phyloP scores from a whole-genome alignment of 1,140 invertebrate genomes.

The Drosophila yakuba region DNA sequence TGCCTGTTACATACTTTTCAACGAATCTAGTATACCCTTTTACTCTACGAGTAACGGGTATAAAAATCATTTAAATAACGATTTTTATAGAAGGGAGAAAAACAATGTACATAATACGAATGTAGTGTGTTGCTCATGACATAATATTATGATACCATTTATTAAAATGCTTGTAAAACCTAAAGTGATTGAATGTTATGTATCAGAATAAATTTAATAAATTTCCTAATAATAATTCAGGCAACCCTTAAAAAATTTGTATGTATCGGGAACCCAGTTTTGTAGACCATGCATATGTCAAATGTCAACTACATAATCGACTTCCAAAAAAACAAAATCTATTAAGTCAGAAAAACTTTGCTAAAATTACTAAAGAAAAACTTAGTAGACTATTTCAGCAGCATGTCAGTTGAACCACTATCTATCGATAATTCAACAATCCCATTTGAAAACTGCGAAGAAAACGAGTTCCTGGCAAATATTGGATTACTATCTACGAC shows the following conservation, averaged over 20 bases:
- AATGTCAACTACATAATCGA: background rate
- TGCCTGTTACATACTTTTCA: too few species aligned
- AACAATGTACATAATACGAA: background rate
- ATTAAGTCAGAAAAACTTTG: background rate
- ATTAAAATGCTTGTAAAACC: background rate
- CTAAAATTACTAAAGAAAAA: background rate
- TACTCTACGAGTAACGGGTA: too few species aligned
- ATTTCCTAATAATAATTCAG: too few species aligned
- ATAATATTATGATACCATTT: background rate
- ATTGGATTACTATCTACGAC: constrained; percentile 31
- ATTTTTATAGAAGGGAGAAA: background rate
- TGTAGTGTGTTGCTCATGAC: background rate
- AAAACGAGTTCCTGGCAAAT: constrained; percentile 12
- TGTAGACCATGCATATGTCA: background rate
- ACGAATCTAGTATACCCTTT: too few species aligned
- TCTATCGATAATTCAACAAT: background rate
- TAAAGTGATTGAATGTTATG: background rate
- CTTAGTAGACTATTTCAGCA: background rate
- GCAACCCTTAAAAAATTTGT: background rate
- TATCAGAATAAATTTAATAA: too few species aligned
- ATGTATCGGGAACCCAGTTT: background rate
- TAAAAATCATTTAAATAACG: background rate
- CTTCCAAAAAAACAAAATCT: too few species aligned
- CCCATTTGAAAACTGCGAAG: background rate
- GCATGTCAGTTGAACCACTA: background rate